Conservation (phyloP, 2,113 vertebrate genomes). For the Monopterus albus region DNA sequence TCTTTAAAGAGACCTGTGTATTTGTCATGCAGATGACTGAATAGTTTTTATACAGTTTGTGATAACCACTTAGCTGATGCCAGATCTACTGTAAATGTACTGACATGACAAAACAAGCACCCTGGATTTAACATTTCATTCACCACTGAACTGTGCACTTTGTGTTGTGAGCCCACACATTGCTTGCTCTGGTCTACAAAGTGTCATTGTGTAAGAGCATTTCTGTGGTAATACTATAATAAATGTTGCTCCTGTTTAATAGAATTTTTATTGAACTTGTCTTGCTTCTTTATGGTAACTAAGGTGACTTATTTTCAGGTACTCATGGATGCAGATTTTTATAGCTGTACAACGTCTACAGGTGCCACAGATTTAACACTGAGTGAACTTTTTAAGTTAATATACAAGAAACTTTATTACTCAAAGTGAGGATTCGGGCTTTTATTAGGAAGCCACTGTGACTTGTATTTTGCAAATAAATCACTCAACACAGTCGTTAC, state of each 20-base stretch:
- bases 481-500: no score
- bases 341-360: no score
- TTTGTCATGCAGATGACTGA: constrained; percentile 49
- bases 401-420: no score
- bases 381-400: no score
- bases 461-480: no score
- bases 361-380: no score
- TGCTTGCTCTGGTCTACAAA: constrained; percentile 54
- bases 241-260: constrained; percentile 71
- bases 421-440: no score
- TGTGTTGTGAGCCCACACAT: constrained; percentile 65
- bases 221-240: constrained; percentile 71
- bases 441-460: no score
- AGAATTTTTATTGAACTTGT: background rate
- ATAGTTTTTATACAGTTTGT: constrained; percentile 70
- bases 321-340: no score
- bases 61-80: constrained; percentile 51
- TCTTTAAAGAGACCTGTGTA: constrained; percentile 56
- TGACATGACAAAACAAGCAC: constrained; percentile 27
- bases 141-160: constrained; percentile 69
- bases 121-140: constrained; percentile 40
- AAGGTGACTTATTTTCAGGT: no score
- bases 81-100: constrained; percentile 30
- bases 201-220: constrained; percentile 56
- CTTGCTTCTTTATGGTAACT: background rate